Conservation (phyloP, 2,797 vertebrate species). For the Fringilla coelebs region DNA sequence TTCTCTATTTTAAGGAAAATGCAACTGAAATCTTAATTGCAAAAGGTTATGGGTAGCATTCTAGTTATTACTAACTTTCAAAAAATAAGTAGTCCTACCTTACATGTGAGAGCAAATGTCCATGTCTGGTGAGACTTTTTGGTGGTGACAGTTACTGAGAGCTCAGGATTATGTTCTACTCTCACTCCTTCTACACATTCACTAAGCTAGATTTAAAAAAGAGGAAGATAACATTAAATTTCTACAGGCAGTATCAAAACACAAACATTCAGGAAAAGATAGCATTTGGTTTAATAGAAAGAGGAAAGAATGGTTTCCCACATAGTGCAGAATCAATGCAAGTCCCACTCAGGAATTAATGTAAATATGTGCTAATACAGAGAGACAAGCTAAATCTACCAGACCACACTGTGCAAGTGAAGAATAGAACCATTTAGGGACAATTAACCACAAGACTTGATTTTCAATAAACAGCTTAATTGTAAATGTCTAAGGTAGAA, state of each 20-base stretch:
- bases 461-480: neutral
- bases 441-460: neutral
- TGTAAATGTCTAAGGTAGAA: neutral
- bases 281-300: neutral
- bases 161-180: constrained; percentile 90
- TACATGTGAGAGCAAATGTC: constrained; percentile 96
- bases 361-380: neutral
- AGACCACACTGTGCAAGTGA: neutral
- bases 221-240: constrained; percentile 8
- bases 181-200: constrained; percentile 93
- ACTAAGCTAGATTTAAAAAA: constrained; percentile 83
- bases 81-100: constrained; percentile 80
- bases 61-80: neutral
- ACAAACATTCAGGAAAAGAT: neutral
- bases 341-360: neutral
- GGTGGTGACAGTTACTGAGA: constrained; percentile 92
- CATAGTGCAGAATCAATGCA: neutral
- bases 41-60: neutral
- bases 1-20: neutral
- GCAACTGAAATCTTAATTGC: neutral
- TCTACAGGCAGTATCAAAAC: neutral
- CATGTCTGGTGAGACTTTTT: constrained; percentile 96
- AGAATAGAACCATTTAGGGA: neutral
- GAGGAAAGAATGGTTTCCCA: neutral
- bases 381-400: neutral